Percentiles rank a stretch among this genome's conserved stretches.
These are phyloP conservation scores for Chaetorhynchus papuensis DNA, from an alignment of 2,113 vertebrate genomes.

Conservation along the genomic window DNA sequence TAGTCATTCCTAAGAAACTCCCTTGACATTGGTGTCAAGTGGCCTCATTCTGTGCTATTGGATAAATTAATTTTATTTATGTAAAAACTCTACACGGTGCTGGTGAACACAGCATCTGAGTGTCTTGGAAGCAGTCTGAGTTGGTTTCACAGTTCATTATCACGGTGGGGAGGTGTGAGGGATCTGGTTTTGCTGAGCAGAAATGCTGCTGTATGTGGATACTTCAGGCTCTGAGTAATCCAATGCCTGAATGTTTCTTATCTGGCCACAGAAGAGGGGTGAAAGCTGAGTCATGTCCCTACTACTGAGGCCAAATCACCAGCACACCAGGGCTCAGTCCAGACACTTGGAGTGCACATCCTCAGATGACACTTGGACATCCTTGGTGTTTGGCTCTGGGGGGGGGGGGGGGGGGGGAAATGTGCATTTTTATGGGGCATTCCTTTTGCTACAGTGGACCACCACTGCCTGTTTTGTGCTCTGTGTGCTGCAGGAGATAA, in stretches of 20 bases:
- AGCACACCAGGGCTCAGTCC: not conserved
- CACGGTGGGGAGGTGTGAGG: rapidly evolving
- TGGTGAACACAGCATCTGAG: not conserved
- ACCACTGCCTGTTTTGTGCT: not conserved
- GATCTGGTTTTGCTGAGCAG: not conserved
- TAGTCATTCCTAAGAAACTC: not conserved
- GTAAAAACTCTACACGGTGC: not conserved
- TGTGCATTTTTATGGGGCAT: not conserved
- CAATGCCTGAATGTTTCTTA: not conserved
- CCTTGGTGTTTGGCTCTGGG: not conserved
- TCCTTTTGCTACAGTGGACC: not conserved
- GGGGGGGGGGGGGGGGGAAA: rapidly evolving
- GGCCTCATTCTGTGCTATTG: not conserved
- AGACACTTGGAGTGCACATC: rapidly evolving
- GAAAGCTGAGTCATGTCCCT: not conserved
- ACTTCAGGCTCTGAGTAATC: not conserved
- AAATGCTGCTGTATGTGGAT: not conserved
- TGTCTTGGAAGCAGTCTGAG: not conserved
- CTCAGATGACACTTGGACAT: not conserved
- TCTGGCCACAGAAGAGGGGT: not conserved
- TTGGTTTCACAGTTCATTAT: not conserved
- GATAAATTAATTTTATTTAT: not conserved
- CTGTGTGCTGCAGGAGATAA: not conserved
- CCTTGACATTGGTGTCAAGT: not conserved
- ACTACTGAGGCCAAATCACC: not conserved